phyloP scores from a whole-genome alignment of 2,888 invertebrate genomes.

The Antitype chi region DNA sequence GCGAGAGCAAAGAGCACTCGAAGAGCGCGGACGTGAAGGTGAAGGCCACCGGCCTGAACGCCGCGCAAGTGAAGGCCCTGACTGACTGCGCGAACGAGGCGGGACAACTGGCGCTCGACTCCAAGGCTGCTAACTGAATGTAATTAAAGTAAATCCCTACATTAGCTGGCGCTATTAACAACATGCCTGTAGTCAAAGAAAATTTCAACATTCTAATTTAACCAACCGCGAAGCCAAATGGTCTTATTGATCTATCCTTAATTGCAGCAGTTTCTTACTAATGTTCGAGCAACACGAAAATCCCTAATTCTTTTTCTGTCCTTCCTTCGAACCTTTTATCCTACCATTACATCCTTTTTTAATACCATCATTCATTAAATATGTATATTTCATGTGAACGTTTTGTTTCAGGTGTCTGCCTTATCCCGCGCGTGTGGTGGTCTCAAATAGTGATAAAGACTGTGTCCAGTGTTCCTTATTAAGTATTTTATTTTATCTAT shows the following conservation, averaged over 20 bases:
- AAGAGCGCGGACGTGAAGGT: slow-evolving; percentile 88
- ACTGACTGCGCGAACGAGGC: slow-evolving; percentile 88
- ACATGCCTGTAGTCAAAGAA: slow-evolving; percentile 51
- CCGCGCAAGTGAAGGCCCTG: slow-evolving; percentile 87
- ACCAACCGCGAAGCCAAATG: slow-evolving; percentile 53
- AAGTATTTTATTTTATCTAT: slow-evolving; percentile 82
- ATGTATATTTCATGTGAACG: slow-evolving; percentile 48
- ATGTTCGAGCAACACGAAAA: slow-evolving; percentile 74
- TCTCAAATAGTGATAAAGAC: slow-evolving; percentile 89
- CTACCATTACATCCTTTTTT: slow-evolving; percentile 38
- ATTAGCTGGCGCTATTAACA: slow-evolving; percentile 64
- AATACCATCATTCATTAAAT: not conserved
- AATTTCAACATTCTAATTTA: slow-evolving; percentile 51
- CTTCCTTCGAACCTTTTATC: slow-evolving; percentile 44
- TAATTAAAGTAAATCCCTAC: slow-evolving; percentile 73
- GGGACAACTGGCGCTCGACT: slow-evolving; percentile 88
- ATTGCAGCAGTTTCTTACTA: slow-evolving; percentile 60
- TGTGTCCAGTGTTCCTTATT: slow-evolving; percentile 89
- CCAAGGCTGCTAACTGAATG: slow-evolving; percentile 86
- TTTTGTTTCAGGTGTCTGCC: slow-evolving; percentile 88
- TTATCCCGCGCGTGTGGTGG: slow-evolving; percentile 82
- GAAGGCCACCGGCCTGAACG: slow-evolving; percentile 86
- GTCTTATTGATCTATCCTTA: slow-evolving; percentile 55
- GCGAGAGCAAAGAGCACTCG: slow-evolving; percentile 88
- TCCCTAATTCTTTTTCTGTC: slow-evolving; percentile 57